These are phyloP conservation scores for Barypeithes pellucidus DNA, from an alignment of 2,888 invertebrate genomes.

Conservation along the genomic window DNA sequence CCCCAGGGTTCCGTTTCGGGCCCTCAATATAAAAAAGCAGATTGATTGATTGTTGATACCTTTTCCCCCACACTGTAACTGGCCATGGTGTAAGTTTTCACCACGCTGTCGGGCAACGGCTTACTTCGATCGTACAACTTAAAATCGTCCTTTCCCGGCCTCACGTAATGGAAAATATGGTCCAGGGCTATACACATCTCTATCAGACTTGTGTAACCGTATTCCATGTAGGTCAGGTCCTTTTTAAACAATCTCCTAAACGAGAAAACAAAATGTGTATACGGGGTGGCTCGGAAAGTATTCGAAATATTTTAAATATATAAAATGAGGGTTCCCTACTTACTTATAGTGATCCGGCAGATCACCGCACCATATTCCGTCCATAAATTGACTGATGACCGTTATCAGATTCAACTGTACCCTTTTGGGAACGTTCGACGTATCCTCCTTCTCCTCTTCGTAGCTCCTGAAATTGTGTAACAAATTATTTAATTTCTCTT, in stretches of 20 bases:
- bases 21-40: not conserved
- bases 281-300: not conserved
- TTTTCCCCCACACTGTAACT: conserved; percentile 51
- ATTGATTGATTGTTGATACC: not conserved
- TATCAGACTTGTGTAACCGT: conserved; percentile 64
- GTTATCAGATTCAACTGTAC: conserved; percentile 62
- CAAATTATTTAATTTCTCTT: conserved; percentile 12
- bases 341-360: conserved; percentile 69
- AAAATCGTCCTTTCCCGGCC: conserved; percentile 64
- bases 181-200: conserved; percentile 64
- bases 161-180: conserved; percentile 63
- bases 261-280: conserved; percentile 27
- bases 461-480: not conserved
- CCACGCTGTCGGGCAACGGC: conserved; percentile 57
- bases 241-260: conserved; percentile 61
- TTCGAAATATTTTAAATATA: not conserved
- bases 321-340: no score
- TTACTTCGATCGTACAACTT: conserved; percentile 64
- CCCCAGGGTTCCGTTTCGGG: no score
- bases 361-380: conserved; percentile 72
- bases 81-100: conserved; percentile 55
- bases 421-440: conserved; percentile 58
- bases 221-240: conserved; percentile 61
- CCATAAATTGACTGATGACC: conserved; percentile 67
- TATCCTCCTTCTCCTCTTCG: conserved; percentile 36